Percentiles rank a stretch among this genome's conserved stretches.
Evolutionary conservation across 1,140 invertebrate genomes (phyloP).

Genomic region (Zophobas atratus): DNA sequence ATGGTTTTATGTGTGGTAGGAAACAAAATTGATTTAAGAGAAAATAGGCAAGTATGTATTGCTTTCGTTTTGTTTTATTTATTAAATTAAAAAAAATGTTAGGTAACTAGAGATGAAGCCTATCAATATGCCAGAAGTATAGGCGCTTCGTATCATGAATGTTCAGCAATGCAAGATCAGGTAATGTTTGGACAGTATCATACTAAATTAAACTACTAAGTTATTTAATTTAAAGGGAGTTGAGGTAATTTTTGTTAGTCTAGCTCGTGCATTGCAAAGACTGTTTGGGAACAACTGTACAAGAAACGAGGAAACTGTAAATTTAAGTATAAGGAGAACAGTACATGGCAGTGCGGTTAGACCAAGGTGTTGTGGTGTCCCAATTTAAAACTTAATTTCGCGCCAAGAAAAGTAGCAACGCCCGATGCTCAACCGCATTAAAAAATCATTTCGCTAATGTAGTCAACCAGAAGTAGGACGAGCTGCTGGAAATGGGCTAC

Average conservation of each 20-base stretch:
- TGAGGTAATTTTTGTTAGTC: conserved; percentile 77
- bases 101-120: conserved; percentile 79
- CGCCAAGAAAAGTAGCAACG: not conserved
- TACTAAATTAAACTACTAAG: not conserved
- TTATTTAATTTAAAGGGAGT: conserved; percentile 72
- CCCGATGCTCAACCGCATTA: not conserved
- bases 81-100: not conserved
- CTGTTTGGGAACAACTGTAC: conserved; percentile 70
- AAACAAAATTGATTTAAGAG: conserved; percentile 85
- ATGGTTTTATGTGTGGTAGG: conserved; percentile 87
- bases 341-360: conserved; percentile 74
- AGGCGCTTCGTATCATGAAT: conserved; percentile 87
- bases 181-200: conserved; percentile 64
- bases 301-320: conserved; percentile 71
- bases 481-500: no score
- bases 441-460: no score
- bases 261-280: conserved; percentile 74
- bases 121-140: conserved; percentile 84
- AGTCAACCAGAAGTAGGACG: no score
- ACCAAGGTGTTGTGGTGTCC: conserved; percentile 72
- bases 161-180: conserved; percentile 84
- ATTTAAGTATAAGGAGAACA: conserved; percentile 73
- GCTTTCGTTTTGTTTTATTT: no score
- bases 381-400: not conserved
- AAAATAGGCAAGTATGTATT: conserved; percentile 69